These are phyloP conservation scores for Mormyrus lacerda DNA, from an alignment of 2,113 vertebrate genomes.

Conservation along the genomic window DNA sequence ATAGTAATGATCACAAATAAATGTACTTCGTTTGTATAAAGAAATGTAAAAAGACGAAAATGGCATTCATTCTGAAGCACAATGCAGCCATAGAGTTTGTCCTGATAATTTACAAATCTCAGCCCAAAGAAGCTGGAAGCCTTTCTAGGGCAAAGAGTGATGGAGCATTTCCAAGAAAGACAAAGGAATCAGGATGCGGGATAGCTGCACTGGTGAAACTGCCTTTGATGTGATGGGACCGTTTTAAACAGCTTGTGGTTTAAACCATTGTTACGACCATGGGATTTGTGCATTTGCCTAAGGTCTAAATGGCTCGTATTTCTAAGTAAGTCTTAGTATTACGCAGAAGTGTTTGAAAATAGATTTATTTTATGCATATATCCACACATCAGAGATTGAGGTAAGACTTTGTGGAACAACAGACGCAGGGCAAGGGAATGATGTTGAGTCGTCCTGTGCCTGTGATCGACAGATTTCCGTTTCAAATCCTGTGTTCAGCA, in stretches of 20 bases:
- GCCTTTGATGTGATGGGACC: not conserved
- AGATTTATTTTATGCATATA: not conserved
- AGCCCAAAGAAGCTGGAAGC: not conserved
- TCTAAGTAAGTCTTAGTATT: not conserved
- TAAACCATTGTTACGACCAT: not conserved
- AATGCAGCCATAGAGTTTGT: not conserved
- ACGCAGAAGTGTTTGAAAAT: not conserved
- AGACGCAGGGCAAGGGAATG: not conserved
- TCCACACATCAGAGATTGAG: not conserved
- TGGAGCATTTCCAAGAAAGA: not conserved
- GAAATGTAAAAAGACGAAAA: not conserved
- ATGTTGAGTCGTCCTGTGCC: not conserved
- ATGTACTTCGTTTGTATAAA: not conserved
- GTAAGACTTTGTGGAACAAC: not conserved
- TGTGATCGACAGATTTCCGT: not conserved
- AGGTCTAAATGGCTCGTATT: not conserved
- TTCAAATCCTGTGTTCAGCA: not conserved
- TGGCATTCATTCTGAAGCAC: not conserved
- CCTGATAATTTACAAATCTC: not conserved
- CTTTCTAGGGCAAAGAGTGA: not conserved
- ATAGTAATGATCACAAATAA: not conserved
- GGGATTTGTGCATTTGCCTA: not conserved
- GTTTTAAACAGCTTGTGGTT: not conserved
- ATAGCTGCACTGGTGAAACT: not conserved
- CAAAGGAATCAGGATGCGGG: slow-evolving; percentile 1